These are phyloP conservation scores for Protobothrops mucrosquamatus DNA, from an alignment of 2,113 vertebrate species.

Conservation along the genomic window DNA sequence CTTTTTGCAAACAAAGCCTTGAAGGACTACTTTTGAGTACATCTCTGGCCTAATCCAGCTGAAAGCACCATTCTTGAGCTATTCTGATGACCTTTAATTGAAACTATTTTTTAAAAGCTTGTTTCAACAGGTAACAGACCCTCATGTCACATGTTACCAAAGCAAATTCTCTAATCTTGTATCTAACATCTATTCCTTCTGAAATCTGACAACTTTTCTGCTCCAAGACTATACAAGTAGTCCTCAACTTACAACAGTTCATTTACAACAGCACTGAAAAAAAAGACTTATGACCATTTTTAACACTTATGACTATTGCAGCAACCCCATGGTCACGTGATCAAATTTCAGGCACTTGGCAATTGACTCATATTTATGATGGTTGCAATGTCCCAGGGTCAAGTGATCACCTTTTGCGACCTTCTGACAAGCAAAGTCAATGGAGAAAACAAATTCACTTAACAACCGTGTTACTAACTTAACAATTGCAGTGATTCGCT, in stretches of 20 bases:
- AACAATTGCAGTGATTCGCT: not conserved
- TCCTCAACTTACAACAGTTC: not conserved
- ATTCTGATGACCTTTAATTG: not conserved
- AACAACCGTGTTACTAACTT: not conserved
- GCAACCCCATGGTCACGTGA: not conserved
- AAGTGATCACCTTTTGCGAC: not conserved
- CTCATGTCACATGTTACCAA: not conserved
- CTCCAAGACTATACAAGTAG: not conserved
- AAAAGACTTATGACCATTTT: not conserved
- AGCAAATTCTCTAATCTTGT: not conserved
- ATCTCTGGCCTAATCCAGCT: not conserved
- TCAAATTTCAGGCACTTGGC: not conserved
- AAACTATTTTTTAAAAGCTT: not conserved
- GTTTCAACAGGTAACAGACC: not conserved
- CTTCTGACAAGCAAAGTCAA: not conserved
- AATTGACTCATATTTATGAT: not conserved
- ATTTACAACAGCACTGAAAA: not conserved
- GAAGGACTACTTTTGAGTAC: not conserved
- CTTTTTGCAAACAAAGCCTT: not conserved
- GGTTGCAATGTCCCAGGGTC: not conserved
- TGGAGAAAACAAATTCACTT: not conserved
- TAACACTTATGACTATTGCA: not conserved
- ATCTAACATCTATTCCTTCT: not conserved
- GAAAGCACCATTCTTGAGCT: not conserved
- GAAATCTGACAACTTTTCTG: not conserved